Evolutionary conservation across 2,797 vertebrate genomes (phyloP).

Genomic region (Danionella dracula): DNA sequence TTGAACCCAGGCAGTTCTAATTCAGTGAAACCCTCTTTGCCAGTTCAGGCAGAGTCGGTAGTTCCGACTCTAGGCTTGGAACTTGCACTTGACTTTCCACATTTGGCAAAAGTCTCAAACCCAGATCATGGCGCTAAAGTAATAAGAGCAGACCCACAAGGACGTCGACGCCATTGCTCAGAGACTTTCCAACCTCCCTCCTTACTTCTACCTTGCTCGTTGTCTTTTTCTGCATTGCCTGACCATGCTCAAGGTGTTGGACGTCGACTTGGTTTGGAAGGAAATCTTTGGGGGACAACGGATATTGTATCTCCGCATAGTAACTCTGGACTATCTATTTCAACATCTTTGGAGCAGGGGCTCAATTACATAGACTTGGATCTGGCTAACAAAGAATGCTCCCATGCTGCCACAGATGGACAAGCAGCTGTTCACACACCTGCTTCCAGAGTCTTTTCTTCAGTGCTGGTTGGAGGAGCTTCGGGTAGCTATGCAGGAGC

Average conservation of each 20-base stretch:
- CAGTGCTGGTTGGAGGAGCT: conserved; percentile 53
- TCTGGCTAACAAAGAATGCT: conserved; percentile 62
- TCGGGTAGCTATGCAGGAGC: conserved; percentile 40
- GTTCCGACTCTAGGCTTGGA: conserved; percentile 54
- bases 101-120: conserved; percentile 59
- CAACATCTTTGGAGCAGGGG: conserved; percentile 57
- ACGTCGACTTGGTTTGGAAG: conserved; percentile 66
- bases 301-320: conserved; percentile 54
- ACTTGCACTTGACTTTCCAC: conserved; percentile 62
- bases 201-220: conserved; percentile 39
- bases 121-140: conserved; percentile 72
- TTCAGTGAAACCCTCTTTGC: conserved; percentile 61
- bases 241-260: conserved; percentile 65
- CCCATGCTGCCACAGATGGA: conserved; percentile 57
- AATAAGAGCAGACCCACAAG: conserved; percentile 68
- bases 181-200: conserved; percentile 70
- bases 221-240: conserved; percentile 63
- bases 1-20: conserved; percentile 55
- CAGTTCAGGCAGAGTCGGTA: conserved; percentile 56
- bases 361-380: conserved; percentile 83
- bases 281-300: conserved; percentile 61
- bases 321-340: conserved; percentile 51
- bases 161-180: conserved; percentile 68
- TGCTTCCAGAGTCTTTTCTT: conserved; percentile 63
- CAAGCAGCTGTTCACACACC: conserved; percentile 54